Evolutionary conservation across 1,140 invertebrate species (phyloP).

Genomic region (Drosophila ambigua): DNA sequence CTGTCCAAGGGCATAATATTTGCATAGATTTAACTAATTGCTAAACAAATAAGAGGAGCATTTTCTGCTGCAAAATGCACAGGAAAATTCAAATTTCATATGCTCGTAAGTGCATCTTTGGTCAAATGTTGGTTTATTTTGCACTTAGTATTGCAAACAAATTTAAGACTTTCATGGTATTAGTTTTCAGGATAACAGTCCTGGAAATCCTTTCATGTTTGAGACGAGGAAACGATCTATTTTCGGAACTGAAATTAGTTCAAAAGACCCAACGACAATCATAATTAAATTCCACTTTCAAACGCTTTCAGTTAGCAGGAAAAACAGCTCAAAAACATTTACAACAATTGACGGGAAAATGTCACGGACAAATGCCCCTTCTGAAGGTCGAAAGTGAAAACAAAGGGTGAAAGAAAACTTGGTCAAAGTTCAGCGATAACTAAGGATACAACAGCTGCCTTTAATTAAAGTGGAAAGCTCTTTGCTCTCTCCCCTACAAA

Average conservation of each 20-base stretch:
- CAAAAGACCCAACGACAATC: conserved; percentile 51
- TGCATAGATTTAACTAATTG: conserved; percentile 59
- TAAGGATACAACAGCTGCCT: conserved; percentile 51
- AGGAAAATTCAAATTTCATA: conserved; percentile 27
- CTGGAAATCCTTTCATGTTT: neutral
- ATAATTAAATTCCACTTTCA: conserved; percentile 66
- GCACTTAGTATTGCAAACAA: conserved; percentile 15
- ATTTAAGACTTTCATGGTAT: conserved; percentile 1
- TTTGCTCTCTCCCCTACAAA: conserved; percentile 5
- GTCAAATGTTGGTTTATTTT: conserved; percentile 45
- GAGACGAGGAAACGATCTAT: neutral
- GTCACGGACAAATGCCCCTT: conserved; percentile 22
- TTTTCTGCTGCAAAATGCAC: conserved; percentile 11
- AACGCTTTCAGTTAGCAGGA: conserved; percentile 72
- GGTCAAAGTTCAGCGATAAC: conserved; percentile 63
- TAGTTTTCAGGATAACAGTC: neutral
- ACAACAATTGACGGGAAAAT: conserved; percentile 22
- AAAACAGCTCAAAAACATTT: conserved; percentile 32
- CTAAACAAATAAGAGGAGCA: conserved; percentile 37
- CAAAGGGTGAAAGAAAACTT: conserved; percentile 49
- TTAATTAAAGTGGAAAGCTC: conserved; percentile 67
- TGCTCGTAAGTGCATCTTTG: conserved; percentile 20
- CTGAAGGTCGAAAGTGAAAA: conserved; percentile 38
- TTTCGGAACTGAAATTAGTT: conserved; percentile 34
- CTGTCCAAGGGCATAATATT: conserved; percentile 50